Base-by-base conservation (phyloP, 2,888 invertebrate genomes). In the Rhaphigaster nebulosa region DNA sequence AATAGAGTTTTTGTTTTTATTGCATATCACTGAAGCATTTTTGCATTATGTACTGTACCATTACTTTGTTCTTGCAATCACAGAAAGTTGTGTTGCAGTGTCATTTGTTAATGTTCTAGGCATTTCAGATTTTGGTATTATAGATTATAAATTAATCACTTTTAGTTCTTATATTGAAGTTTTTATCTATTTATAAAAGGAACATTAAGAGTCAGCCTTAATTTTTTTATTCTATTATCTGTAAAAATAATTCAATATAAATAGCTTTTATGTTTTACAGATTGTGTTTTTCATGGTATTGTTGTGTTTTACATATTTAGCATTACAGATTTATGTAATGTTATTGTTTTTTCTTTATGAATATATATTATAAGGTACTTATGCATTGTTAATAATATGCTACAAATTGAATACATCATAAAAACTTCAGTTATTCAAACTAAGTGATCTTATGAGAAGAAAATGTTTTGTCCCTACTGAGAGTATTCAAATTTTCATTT, bases 71-170 rank as follows among this genome's bases (percentile, higher is more conserved):
- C 70, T 90, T 90, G 65, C 88, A 91, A 90, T 91, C 91, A 91
- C 91, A 91, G 91, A 91, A 91, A 90, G 90, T 87, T 90, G 89
- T 89, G 88, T 91, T 91, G 91, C 90, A 89, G 91, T 90, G 89
- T 70, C 70, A 45, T 26, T 34, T 90, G 90, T 91, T 26, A 91
- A 52, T 87, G 88, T 91, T 91, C 91, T 91, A 91, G 91, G 91
- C 91, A 91, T 91, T 91, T 91, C 91, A 91, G 91, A 91, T 91
- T 76, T 84, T 91, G 87, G 89, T 84, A 70, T 50, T 70, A 88
- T 91, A 84, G 38, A 45, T 23, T 54, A 90, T 50, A 89, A 41
- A 50, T 84, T n/a, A 84, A 45, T 84, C 84, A 84, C n/a, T 45
- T 84, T n/a, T 45, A 45, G n/a, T 91, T 54, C 54, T 54, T 90